A percentile compares a stretch with the other conserved stretches of the same genome.
Conservation (phyloP, 2,797 vertebrate species). For the Sebastes kiyomatsui region DNA sequence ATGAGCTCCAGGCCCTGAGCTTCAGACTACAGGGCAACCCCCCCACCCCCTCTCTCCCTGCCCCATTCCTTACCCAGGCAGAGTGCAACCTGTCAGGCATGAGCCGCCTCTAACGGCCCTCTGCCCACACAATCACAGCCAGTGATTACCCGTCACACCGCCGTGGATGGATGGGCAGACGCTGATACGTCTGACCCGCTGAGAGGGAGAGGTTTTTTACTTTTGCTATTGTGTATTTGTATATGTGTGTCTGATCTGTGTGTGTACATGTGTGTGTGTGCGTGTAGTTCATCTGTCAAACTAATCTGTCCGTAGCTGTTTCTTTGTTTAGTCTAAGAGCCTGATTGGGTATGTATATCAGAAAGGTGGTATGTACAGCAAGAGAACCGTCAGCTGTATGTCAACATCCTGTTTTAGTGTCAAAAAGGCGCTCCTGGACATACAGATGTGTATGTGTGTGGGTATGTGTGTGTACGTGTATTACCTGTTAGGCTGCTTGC, state of each 20-base stretch:
- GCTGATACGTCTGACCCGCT: slow-evolving; percentile 62
- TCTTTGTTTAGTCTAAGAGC: slow-evolving; percentile 32
- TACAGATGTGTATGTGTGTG: neutral
- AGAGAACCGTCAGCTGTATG: slow-evolving; percentile 14
- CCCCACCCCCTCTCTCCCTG: neutral
- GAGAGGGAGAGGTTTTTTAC: slow-evolving; percentile 52
- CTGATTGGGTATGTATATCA: slow-evolving; percentile 12
- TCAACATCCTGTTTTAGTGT: neutral
- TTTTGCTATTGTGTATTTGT: slow-evolving; percentile 37
- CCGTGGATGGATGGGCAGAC: slow-evolving; percentile 72
- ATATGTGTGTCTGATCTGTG: slow-evolving; percentile 20
- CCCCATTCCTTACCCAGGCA: slow-evolving; percentile 57
- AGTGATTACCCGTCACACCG: slow-evolving; percentile 80
- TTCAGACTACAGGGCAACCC: slow-evolving; percentile 39
- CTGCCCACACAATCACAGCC: slow-evolving; percentile 78
- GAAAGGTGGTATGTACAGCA: slow-evolving; percentile 3
- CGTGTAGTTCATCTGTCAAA: slow-evolving; percentile 46
- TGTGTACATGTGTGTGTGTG: slow-evolving; percentile 5
- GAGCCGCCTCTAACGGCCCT: slow-evolving; percentile 66
- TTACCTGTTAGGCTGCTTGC: slow-evolving; percentile 60
- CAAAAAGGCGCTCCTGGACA: slow-evolving; percentile 8
- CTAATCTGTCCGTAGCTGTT: slow-evolving; percentile 12
- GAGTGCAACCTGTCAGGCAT: slow-evolving; percentile 72
- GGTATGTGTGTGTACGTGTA: neutral
- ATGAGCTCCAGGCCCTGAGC: slow-evolving; percentile 65